Base-by-base conservation (phyloP, 2,888 invertebrate genomes). In the Polydesmus complanatus region DNA sequence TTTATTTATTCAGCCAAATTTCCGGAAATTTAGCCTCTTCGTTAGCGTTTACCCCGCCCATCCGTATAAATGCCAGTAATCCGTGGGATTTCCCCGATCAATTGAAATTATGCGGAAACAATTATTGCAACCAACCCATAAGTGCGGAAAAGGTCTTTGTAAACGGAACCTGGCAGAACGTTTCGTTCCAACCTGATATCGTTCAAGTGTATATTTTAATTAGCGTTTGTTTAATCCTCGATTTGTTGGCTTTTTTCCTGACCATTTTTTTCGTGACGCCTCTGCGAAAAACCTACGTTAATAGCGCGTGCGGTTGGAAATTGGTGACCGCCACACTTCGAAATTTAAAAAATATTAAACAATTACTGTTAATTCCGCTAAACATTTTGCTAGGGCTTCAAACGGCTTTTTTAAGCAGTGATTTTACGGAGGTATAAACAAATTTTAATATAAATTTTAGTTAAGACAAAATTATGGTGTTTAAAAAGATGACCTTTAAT, bases 351-450 rank as follows among this genome's bases (percentile, higher is more conserved):
- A 88, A 93, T 72, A 88, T 88, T 0, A 87, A 91, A 71, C 94
- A 95, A 71, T 86, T 94, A 69, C 79, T 96, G 3, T 81, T 97
- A 49, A 91, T 96, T 65, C 95, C 95, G 1, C 84, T 97, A 65
- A 97, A 96, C 0, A 78, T 97, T 56, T 96, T 91, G 84, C 92
- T 94, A 69, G 96, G 96, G 61, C 87, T 97, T 83, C 95, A 96
- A 72, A 95, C 96, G 73, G 95, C 94, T 0, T 96, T 94, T 75
- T 88, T 94, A 68, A 88, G 89, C 22, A 94, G 93, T 1, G 75
- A 78, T 54, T 79, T 72, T 66, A 78, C 77, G 0, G 74, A 74
- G 68, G 78, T 78, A 64, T 19, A 54, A 54, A 26, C 11, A 11
- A 37, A 22, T 25, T 5, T 26, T 23, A 14, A 5, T 25, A 23